Evolutionary conservation across 2,888 invertebrate genomes (phyloP).

Genomic region (Eulithis prunata): DNA sequence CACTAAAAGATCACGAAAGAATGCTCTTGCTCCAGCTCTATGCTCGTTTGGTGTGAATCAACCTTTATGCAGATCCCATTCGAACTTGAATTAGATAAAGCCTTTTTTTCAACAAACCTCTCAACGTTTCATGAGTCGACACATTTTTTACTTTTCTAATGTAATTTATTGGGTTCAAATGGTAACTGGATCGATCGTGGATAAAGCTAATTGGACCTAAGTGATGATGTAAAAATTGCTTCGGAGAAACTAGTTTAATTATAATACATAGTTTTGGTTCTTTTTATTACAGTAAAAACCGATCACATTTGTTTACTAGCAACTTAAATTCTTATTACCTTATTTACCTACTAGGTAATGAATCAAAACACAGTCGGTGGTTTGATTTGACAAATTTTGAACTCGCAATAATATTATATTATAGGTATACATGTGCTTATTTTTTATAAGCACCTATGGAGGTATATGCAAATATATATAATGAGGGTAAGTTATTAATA

Average conservation of each 20-base stretch:
- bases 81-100: constrained; percentile 27
- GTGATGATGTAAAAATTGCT: constrained; percentile 32
- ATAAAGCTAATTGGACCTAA: constrained; percentile 36
- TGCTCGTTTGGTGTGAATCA: too few relatives aligned
- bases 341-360: too few relatives aligned
- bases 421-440: too few relatives aligned
- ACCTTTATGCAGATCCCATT: constrained; percentile 17
- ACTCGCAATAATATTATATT: too few relatives aligned
- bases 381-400: too few relatives aligned
- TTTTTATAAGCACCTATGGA: too few relatives aligned
- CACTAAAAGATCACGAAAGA: too few relatives aligned
- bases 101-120: constrained; percentile 25
- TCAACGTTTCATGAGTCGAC: constrained; percentile 28
- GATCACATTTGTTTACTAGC: background rate
- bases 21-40: too few relatives aligned
- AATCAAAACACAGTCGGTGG: too few relatives aligned
- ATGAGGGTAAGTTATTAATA: too few relatives aligned
- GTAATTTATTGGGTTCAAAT: constrained; percentile 34
- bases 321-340: too few relatives aligned
- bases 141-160: constrained; percentile 31
- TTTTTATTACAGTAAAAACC: background rate
- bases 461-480: too few relatives aligned
- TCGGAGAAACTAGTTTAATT: constrained; percentile 10
- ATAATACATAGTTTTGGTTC: constrained; percentile 11
- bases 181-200: constrained; percentile 29